Conservation (phyloP, 2,113 vertebrate species). For the Sceloporus tristichus region DNA sequence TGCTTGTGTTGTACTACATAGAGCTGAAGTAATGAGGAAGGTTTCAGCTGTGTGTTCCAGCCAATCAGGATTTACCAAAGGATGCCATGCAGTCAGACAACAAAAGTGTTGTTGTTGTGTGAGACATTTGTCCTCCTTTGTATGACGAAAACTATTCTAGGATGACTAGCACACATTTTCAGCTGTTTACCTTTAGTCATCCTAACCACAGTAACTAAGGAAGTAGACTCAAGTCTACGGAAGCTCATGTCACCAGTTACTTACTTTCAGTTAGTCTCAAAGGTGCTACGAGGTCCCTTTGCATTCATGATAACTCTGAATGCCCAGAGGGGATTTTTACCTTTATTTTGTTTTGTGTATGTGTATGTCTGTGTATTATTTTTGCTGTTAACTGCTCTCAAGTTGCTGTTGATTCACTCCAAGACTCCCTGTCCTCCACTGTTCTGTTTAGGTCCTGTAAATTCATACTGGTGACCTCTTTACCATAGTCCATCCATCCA, state of each 20-base stretch:
- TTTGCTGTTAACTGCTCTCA: no score
- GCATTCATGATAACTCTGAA: neutral
- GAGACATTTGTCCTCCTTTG: neutral
- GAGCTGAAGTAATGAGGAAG: slow-evolving; percentile 14
- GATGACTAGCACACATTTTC: neutral
- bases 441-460: no score
- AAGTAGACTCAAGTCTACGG: no score
- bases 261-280: no score
- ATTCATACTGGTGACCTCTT: no score
- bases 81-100: neutral
- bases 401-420: no score
- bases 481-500: no score
- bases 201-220: neutral
- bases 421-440: no score
- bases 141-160: neutral
- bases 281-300: no score
- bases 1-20: slow-evolving; percentile 4
- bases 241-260: no score
- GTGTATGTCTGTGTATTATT: no score
- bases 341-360: neutral
- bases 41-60: neutral
- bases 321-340: neutral
- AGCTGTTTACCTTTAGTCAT: neutral
- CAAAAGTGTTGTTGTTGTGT: neutral
- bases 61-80: slow-evolving; percentile 3